Percentiles rank a stretch among this genome's conserved stretches.
These are phyloP conservation scores for Agrotis ipsilon DNA, from an alignment of 2,888 invertebrate genomes.

Conservation along the genomic window DNA sequence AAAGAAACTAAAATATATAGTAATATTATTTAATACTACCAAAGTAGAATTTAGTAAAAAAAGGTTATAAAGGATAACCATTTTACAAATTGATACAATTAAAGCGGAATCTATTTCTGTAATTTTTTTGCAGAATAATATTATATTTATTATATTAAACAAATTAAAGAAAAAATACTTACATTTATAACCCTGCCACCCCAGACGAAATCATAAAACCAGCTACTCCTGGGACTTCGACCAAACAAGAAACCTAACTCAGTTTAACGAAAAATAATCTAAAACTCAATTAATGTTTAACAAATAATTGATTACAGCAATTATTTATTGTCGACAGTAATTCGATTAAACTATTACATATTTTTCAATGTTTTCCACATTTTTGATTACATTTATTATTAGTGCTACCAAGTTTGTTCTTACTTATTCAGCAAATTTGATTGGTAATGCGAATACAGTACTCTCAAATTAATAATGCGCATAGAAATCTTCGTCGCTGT, in stretches of 20 bases:
- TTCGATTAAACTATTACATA: conserved; percentile 24
- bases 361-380: conserved; percentile 8
- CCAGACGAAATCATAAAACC: neutral
- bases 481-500: too few relatives aligned
- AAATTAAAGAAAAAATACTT: neutral
- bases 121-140: too few relatives aligned
- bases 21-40: too few relatives aligned
- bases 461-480: too few relatives aligned
- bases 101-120: too few relatives aligned
- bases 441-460: neutral
- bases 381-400: conserved; percentile 1
- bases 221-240: neutral
- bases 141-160: too few relatives aligned
- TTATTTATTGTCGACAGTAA: conserved; percentile 14
- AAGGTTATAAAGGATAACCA: too few relatives aligned
- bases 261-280: neutral
- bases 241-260: neutral
- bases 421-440: conserved; percentile 28
- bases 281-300: conserved; percentile 20
- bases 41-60: too few relatives aligned
- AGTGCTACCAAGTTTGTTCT: neutral
- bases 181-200: conserved; percentile 8
- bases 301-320: conserved; percentile 20
- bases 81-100: too few relatives aligned
- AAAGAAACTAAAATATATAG: too few relatives aligned